Evolutionary conservation across 2,888 invertebrate genomes (phyloP).

Genomic region (Platycheirus albimanus): DNA sequence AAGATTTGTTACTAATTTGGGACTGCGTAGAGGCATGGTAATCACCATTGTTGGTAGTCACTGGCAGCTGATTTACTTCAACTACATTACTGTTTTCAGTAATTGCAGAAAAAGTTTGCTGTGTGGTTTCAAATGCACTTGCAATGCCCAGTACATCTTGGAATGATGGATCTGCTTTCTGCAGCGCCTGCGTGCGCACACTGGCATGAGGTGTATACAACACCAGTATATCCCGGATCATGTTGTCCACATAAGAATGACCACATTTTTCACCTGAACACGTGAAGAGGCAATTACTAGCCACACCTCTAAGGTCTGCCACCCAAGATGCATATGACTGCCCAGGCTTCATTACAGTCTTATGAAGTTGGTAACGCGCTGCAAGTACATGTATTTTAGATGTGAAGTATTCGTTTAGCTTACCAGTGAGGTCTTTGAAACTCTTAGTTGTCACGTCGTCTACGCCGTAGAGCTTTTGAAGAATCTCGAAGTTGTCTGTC

Average conservation of each 20-base stretch:
- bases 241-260: constrained; percentile 17
- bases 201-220: constrained; percentile 3
- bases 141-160: constrained; percentile 15
- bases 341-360: constrained; percentile 13
- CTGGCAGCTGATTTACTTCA: constrained; percentile 17
- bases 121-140: constrained; percentile 12
- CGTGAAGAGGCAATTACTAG: not conserved
- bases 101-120: constrained; percentile 2
- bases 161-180: not conserved
- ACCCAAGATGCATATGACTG: constrained; percentile 6
- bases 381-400: constrained; percentile 21
- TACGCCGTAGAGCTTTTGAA: constrained; percentile 4
- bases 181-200: constrained; percentile 12
- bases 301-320: constrained; percentile 1
- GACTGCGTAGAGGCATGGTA: not conserved
- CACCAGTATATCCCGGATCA: constrained; percentile 20
- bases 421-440: constrained; percentile 6
- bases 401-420: not conserved
- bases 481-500: too few relatives aligned
- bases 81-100: constrained; percentile 12
- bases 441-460: not conserved
- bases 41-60: not conserved
- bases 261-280: not conserved
- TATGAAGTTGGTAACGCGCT: constrained; percentile 16
- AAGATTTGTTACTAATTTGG: too few relatives aligned